Conservation (phyloP, 2,797 vertebrate genomes). For the Limosa lapponica region DNA sequence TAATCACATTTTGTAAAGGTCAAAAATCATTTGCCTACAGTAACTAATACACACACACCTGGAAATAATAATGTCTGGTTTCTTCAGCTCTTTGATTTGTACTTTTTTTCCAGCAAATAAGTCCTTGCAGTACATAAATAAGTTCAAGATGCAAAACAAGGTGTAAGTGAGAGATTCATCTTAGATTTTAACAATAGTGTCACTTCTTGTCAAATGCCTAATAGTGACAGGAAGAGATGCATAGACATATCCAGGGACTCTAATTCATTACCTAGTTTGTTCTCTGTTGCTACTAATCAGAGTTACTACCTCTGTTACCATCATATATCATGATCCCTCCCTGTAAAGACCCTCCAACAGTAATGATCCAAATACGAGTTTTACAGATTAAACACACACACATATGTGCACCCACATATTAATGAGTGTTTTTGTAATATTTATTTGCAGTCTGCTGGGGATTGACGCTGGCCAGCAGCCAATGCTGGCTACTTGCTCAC, state of each 20-base stretch:
- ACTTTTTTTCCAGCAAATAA: not conserved
- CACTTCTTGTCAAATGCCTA: not conserved
- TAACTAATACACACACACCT: not conserved
- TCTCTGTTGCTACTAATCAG: not conserved
- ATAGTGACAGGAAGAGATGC: not conserved
- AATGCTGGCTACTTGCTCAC: not conserved
- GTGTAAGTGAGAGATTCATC: not conserved
- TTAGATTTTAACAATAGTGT: not conserved
- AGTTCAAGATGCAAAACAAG: not conserved
- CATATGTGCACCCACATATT: not conserved
- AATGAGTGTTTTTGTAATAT: not conserved
- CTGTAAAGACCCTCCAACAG: not conserved
- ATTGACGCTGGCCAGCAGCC: not conserved
- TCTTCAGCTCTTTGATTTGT: not conserved
- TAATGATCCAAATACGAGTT: not conserved
- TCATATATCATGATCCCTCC: not conserved
- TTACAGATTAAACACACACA: not conserved
- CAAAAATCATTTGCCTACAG: not conserved
- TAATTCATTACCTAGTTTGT: not conserved
- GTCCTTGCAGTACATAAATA: not conserved
- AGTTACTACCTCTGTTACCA: not conserved
- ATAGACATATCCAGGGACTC: not conserved
- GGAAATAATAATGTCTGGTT: not conserved
- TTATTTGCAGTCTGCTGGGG: not conserved
- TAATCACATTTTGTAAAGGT: not conserved